phyloP scores from a whole-genome alignment of 2,888 invertebrate species.

The Malachius bipustulatus region DNA sequence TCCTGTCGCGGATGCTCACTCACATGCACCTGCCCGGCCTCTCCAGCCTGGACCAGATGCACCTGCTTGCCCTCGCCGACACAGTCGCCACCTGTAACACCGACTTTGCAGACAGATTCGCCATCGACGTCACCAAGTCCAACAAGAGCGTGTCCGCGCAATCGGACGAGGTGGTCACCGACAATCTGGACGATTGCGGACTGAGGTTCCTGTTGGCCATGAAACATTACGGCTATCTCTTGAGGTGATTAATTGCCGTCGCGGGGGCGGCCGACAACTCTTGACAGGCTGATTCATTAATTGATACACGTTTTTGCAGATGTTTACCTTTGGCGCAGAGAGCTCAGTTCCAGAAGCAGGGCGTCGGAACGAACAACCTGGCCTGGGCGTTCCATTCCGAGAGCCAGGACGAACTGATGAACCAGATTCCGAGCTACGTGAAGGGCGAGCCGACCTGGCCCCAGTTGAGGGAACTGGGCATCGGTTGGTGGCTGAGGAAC shows the following conservation, averaged over 20 bases:
- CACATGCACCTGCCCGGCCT: slow-evolving; percentile 91
- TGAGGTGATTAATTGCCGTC: slow-evolving; percentile 38
- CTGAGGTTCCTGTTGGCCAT: slow-evolving; percentile 90
- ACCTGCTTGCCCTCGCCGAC: slow-evolving; percentile 94
- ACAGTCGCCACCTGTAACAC: slow-evolving; percentile 91
- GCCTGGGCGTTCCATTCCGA: slow-evolving; percentile 99
- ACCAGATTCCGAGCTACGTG: slow-evolving; percentile 76
- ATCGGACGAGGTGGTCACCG: slow-evolving; percentile 47
- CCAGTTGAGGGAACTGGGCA: slow-evolving; percentile 76
- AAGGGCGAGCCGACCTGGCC: slow-evolving; percentile 83
- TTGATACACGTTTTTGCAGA: slow-evolving; percentile 33
- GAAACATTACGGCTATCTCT: slow-evolving; percentile 93
- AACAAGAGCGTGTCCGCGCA: slow-evolving; percentile 51
- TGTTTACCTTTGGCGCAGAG: slow-evolving; percentile 88
- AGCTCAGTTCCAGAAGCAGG: slow-evolving; percentile 72
- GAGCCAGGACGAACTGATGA: slow-evolving; percentile 87
- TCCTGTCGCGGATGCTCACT: slow-evolving; percentile 80
- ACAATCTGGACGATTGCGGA: slow-evolving; percentile 94
- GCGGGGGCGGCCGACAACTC: too few relatives aligned
- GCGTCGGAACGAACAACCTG: slow-evolving; percentile 79
- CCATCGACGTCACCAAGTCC: slow-evolving; percentile 54
- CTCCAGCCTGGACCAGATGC: slow-evolving; percentile 98
- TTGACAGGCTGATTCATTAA: neutral
- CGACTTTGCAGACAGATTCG: slow-evolving; percentile 73
- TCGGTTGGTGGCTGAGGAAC: slow-evolving; percentile 95